Percentiles rank a stretch among this genome's conserved stretches.
phyloP scores from a whole-genome alignment of 35 echinoderm and acorn worm species.

The Apostichopus californicus region DNA sequence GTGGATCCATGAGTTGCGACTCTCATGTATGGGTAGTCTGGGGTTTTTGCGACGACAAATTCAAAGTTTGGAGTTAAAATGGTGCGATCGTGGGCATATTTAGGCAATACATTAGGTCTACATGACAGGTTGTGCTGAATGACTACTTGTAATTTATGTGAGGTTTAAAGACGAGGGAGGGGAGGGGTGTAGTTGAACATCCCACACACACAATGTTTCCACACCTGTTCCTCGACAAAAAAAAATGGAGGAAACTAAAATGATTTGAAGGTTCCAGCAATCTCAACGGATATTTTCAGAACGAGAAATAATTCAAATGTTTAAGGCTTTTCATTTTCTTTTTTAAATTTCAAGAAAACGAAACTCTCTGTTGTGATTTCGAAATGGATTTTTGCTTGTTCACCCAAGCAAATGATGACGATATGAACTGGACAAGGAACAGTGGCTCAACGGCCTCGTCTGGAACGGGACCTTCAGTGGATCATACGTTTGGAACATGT shows the following conservation, averaged over 20 bases:
- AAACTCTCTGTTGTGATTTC: background rate
- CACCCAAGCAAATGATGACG: slow-evolving; percentile 26
- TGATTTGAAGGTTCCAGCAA: background rate
- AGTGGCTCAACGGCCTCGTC: background rate
- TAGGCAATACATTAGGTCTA: too few relatives aligned
- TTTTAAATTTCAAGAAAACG: background rate
- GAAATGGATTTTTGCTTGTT: slow-evolving; percentile 13
- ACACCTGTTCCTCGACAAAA: background rate
- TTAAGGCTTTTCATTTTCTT: background rate
- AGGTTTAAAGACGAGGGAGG: too few relatives aligned
- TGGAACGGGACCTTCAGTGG: slow-evolving; percentile 36
- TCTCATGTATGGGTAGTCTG: too few relatives aligned
- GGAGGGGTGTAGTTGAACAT: background rate
- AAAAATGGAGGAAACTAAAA: background rate
- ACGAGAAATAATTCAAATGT: background rate
- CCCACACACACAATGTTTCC: background rate
- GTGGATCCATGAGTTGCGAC: too few relatives aligned
- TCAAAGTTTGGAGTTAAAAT: too few relatives aligned
- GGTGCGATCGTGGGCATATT: too few relatives aligned
- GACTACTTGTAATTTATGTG: too few relatives aligned
- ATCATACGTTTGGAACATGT: background rate
- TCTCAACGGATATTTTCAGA: background rate
- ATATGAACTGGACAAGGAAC: slow-evolving; percentile 42
- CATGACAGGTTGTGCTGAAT: too few relatives aligned
- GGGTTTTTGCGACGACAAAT: too few relatives aligned